phyloP scores from a whole-genome alignment of 2,797 vertebrate genomes.

The Poeciliopsis turneri region DNA sequence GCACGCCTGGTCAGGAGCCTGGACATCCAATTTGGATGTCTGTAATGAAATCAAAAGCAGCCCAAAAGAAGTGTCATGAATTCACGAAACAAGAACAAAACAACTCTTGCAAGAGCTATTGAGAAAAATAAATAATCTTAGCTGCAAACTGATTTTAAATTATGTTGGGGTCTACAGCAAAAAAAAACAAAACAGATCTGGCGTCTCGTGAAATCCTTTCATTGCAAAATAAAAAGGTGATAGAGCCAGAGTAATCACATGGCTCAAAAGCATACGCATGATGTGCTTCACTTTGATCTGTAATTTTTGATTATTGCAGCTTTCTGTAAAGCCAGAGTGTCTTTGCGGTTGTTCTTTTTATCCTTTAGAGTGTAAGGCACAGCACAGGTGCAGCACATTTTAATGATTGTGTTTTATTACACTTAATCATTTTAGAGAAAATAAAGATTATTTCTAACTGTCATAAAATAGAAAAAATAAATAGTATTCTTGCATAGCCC shows the following conservation, averaged over 20 bases:
- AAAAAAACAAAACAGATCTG: background rate
- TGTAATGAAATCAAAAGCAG: background rate
- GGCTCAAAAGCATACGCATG: background rate
- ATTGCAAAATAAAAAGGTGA: background rate
- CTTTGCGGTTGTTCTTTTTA: background rate
- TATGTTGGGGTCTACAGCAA: background rate
- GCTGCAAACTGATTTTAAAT: background rate
- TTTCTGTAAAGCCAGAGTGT: background rate
- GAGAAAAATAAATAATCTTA: background rate
- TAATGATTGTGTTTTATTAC: background rate
- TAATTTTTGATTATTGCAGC: conserved; percentile 7
- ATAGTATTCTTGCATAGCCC: background rate
- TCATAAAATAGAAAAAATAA: background rate
- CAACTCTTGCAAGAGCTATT: background rate
- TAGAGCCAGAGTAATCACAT: background rate
- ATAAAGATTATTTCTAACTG: background rate
- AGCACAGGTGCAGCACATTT: background rate
- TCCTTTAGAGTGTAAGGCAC: background rate
- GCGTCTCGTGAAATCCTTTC: conserved; percentile 1
- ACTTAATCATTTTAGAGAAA: background rate
- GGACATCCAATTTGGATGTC: background rate
- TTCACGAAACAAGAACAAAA: conserved; percentile 1
- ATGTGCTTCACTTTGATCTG: conserved; percentile 9
- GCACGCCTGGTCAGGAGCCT: background rate
- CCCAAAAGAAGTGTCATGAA: background rate